phyloP scores from a whole-genome alignment of 2,797 vertebrate species.

The Platalea minor region DNA sequence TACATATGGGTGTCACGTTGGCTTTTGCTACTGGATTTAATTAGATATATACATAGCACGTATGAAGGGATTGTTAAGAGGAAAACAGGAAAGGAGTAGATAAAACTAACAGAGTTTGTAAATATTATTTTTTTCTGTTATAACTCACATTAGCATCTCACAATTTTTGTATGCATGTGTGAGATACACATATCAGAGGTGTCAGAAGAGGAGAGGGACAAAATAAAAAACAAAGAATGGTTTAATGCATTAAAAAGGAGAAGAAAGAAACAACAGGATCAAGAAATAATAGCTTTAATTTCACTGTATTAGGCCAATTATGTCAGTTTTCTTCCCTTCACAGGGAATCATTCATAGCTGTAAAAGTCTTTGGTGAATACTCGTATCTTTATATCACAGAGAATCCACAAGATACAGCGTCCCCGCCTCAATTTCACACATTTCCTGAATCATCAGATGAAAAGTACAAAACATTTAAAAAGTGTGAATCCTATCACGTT shows the following conservation, averaged over 20 bases:
- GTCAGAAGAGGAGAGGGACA: background rate
- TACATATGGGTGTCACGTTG: background rate
- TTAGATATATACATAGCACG: accelerated
- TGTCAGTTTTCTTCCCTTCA: background rate
- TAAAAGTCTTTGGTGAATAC: background rate
- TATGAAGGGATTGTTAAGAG: background rate
- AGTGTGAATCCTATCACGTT: background rate
- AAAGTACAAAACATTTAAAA: background rate
- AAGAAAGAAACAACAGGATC: background rate
- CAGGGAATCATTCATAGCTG: background rate
- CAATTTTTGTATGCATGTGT: background rate
- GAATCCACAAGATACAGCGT: background rate
- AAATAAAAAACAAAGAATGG: background rate
- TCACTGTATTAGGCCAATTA: background rate
- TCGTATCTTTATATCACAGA: background rate
- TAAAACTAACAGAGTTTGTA: background rate
- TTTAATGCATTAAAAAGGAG: background rate
- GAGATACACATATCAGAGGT: background rate
- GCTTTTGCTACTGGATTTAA: background rate
- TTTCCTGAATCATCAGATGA: background rate
- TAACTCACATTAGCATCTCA: background rate
- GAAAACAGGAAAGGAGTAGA: background rate
- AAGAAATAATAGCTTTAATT: background rate
- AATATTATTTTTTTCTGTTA: background rate
- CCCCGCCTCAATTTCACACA: background rate